Evolutionary conservation across 1,140 invertebrate genomes (phyloP).

Genomic region (Mactra quadrangularis): DNA sequence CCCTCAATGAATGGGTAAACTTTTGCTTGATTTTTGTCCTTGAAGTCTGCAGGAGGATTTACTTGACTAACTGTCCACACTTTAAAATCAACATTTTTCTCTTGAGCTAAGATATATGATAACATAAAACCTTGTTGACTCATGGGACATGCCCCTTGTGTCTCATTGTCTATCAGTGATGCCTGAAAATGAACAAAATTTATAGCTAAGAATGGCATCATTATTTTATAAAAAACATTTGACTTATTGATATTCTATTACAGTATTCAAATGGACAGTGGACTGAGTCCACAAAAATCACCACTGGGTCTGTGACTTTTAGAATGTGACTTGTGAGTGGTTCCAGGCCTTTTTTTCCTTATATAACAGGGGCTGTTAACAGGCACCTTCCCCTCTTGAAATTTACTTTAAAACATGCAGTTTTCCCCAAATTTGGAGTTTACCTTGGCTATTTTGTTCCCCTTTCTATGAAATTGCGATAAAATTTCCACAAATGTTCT

Average conservation of each 20-base stretch:
- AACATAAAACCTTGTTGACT: slow-evolving; percentile 82
- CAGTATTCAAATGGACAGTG: too few species aligned
- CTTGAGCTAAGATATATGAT: slow-evolving; percentile 79
- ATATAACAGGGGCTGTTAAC: too few species aligned
- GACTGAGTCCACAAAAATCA: too few species aligned
- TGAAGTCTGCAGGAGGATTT: slow-evolving; percentile 79
- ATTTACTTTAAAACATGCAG: too few species aligned
- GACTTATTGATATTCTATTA: not conserved
- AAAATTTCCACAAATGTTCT: too few species aligned
- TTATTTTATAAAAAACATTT: not conserved
- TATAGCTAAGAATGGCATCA: not conserved
- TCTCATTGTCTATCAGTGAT: slow-evolving; percentile 79
- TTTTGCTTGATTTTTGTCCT: slow-evolving; percentile 76
- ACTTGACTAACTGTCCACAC: slow-evolving; percentile 80
- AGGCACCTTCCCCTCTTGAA: too few species aligned
- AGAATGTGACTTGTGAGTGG: too few species aligned
- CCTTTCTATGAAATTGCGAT: too few species aligned
- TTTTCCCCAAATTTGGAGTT: too few species aligned
- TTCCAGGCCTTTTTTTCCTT: too few species aligned
- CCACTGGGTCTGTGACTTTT: too few species aligned
- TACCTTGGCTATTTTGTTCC: too few species aligned
- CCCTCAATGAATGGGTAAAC: slow-evolving; percentile 79
- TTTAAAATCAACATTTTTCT: slow-evolving; percentile 78
- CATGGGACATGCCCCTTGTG: slow-evolving; percentile 80
- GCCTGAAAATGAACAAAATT: slow-evolving; percentile 67